phyloP scores from a whole-genome alignment of 2,113 vertebrate genomes.

The Tretioscincus oriximinensis region DNA sequence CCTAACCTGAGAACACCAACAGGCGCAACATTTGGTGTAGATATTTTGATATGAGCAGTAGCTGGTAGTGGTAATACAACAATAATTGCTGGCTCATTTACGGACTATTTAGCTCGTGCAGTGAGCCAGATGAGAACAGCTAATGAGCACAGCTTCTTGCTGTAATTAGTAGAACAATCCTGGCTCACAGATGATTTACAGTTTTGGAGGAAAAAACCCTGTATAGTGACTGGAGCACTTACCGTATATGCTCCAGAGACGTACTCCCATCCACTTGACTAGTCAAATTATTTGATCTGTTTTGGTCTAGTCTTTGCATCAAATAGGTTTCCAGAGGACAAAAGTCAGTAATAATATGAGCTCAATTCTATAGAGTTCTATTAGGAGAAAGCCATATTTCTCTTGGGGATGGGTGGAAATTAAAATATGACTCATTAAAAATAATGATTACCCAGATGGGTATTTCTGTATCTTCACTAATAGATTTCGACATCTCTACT shows the following conservation, averaged over 20 bases:
- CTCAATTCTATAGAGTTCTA: not conserved
- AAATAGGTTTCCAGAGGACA: not conserved
- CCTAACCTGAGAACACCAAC: slow-evolving; percentile 83
- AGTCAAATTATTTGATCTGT: slow-evolving; percentile 63
- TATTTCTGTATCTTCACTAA: too few relatives aligned
- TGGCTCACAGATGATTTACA: slow-evolving; percentile 87
- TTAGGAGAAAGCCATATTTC: not conserved
- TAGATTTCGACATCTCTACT: not conserved
- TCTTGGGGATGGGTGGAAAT: not conserved
- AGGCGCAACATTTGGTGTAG: slow-evolving; percentile 84
- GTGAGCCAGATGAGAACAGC: slow-evolving; percentile 90
- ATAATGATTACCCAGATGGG: not conserved
- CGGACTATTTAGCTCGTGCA: slow-evolving; percentile 92
- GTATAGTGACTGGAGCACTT: slow-evolving; percentile 74
- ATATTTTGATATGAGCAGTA: slow-evolving; percentile 82
- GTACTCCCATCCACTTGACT: slow-evolving; percentile 50
- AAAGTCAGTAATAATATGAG: not conserved
- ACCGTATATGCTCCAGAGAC: slow-evolving; percentile 64
- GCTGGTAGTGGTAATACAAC: slow-evolving; percentile 84
- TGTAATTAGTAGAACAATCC: slow-evolving; percentile 90
- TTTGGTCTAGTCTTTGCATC: slow-evolving; percentile 12
- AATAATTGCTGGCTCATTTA: slow-evolving; percentile 93
- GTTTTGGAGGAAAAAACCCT: slow-evolving; percentile 71
- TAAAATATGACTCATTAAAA: not conserved
- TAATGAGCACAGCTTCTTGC: slow-evolving; percentile 95